Percentiles rank a stretch among this genome's conserved stretches.
phyloP scores from a whole-genome alignment of 1,140 invertebrate species.

The Drosophila watanabei region DNA sequence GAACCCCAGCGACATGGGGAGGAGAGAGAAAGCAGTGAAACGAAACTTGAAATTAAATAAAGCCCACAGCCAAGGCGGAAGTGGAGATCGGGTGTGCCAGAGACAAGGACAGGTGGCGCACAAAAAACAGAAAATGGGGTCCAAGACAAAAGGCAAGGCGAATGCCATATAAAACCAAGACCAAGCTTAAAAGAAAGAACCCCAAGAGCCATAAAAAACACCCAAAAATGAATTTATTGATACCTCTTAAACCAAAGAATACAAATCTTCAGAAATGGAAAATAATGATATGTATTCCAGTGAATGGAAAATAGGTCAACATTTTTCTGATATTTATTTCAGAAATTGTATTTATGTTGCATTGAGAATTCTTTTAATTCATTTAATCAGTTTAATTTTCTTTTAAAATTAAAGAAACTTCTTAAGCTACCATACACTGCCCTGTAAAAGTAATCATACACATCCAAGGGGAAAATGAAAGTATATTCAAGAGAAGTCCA shows the following conservation, averaged over 20 bases:
- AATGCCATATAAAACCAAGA: conserved; percentile 71
- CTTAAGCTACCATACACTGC: neutral
- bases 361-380: too few relatives aligned
- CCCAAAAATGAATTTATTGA: conserved; percentile 8
- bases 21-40: conserved; percentile 44
- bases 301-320: neutral
- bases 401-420: too few relatives aligned
- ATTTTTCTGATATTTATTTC: neutral
- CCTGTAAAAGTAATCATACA: neutral
- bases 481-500: neutral
- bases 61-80: conserved; percentile 39
- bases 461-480: neutral
- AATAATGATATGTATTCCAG: neutral
- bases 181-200: conserved; percentile 11
- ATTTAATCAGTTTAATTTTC: neutral
- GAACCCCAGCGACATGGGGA: conserved; percentile 20
- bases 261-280: neutral
- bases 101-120: conserved; percentile 14
- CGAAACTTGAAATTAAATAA: conserved; percentile 84
- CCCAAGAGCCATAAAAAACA: neutral
- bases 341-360: neutral
- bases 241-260: conserved; percentile 18
- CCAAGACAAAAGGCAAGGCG: conserved; percentile 57
- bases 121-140: conserved; percentile 14
- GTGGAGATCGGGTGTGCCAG: conserved; percentile 2